Conservation (phyloP, 2,888 invertebrate species). For the Nephrotoma guestfalica region DNA sequence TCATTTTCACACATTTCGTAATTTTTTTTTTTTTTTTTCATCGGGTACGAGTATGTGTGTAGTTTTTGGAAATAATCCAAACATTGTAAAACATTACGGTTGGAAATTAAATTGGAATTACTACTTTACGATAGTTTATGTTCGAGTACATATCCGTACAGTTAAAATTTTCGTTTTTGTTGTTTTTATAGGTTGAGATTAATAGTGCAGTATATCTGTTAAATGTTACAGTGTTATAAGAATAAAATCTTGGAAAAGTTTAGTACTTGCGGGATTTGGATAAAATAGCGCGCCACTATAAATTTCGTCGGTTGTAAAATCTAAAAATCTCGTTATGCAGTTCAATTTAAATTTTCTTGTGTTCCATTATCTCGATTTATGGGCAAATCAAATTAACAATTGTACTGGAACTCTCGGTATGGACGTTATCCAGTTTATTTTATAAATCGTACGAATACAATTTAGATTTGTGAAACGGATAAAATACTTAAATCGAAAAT, state of each 20-base stretch:
- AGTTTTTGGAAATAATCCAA: background rate
- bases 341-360: background rate
- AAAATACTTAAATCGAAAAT: background rate
- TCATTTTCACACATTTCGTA: background rate
- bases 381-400: background rate
- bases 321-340: background rate
- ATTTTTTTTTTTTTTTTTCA: background rate
- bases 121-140: background rate
- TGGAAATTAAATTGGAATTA: background rate
- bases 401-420: background rate
- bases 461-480: background rate
- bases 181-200: background rate
- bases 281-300: background rate
- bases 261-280: background rate
- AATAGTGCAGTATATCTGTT: background rate
- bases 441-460: background rate
- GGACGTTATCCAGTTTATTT: background rate
- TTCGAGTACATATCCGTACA: background rate
- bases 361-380: background rate
- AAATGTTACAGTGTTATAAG: background rate
- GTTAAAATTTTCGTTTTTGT: background rate
- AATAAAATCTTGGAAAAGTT: background rate
- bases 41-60: background rate
- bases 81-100: background rate
- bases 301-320: background rate